These are phyloP conservation scores for Parelbella ahira DNA, from an alignment of 2,888 invertebrate species.

Conservation along the genomic window DNA sequence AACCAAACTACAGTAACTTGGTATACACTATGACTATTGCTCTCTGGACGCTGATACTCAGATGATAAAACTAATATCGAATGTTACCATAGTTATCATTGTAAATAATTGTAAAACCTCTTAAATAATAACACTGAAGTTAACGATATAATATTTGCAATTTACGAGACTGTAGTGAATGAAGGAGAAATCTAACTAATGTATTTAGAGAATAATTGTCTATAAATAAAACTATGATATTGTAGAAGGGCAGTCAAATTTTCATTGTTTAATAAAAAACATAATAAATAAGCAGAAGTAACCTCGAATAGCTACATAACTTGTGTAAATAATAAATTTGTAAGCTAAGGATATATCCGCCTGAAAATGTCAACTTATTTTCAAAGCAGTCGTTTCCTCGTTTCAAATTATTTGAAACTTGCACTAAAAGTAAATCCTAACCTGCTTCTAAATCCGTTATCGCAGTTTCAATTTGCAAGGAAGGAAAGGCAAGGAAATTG, in stretches of 20 bases:
- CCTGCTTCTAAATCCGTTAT: neutral
- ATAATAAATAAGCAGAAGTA: too few species aligned
- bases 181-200: slow-evolving; percentile 1
- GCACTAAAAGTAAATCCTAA: neutral
- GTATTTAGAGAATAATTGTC: neutral
- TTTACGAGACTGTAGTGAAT: slow-evolving; percentile 18
- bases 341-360: neutral
- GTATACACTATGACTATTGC: slow-evolving; percentile 52
- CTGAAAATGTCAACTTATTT: neutral
- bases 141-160: slow-evolving; percentile 10
- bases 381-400: neutral
- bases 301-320: too few species aligned
- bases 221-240: too few species aligned
- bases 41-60: slow-evolving; percentile 54
- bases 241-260: too few species aligned
- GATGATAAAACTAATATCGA: slow-evolving; percentile 50
- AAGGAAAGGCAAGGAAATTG: neutral
- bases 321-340: too few species aligned
- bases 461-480: too few species aligned
- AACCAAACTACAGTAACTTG: slow-evolving; percentile 54
- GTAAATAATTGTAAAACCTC: slow-evolving; percentile 15
- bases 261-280: too few species aligned
- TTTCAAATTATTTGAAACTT: neutral
- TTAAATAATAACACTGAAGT: slow-evolving; percentile 4
- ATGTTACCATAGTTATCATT: slow-evolving; percentile 11